Evolutionary conservation across 2,888 invertebrate species (phyloP), one percentile per base, ranked within the genome.

Genomic region (Cenopis cana): DNA sequence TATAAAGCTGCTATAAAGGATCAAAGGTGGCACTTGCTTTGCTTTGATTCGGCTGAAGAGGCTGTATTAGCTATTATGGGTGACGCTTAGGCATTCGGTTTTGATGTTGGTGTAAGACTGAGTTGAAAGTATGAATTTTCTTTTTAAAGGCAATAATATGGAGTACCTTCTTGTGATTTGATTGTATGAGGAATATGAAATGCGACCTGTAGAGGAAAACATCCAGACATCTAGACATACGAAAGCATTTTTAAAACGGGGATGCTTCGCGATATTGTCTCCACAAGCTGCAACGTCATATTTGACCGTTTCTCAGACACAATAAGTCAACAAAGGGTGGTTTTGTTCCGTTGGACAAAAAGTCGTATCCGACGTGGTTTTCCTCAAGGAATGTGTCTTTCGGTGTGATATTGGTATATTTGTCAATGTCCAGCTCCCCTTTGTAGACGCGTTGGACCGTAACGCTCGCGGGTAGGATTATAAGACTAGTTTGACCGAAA

Each of bases 381-480:
- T 38, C 36, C n/a, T 20, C n/a, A 20, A 38, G 38, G 11, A 20
- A 38, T 2, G 10, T 12, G 20, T 24, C 64, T n/a, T 64, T 64
- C 38, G 38, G 38, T 24, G 14, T n/a, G 61, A 61, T 29, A 62
- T 64, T 54, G 65, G 69, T 57, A 36, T 69, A 69, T 70, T n/a
- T 54, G 54, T 70, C 65, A 66, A 65, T 54, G 65, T 65, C 68
- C 68, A 33, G 38, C 6, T 36, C 55, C 71, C 71, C 59, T 59
- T 55, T 49, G 20, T 55, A 24, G 62, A 50, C 65, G 69, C 56
- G 69, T 69, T 14, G 38, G 62, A 69, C 62, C 69, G 62, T 69
- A 56, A 49, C 20, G 65, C 64, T 54, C 49, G 71, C 69, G 69
- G 69, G 55, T 20, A 67, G 67, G 71, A 71, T 71, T 71, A 71